A percentile compares a stretch with the other conserved stretches of the same genome.
These are phyloP conservation scores for Trichogramma pretiosum DNA, from an alignment of 1,140 invertebrate species.

Conservation along the genomic window DNA sequence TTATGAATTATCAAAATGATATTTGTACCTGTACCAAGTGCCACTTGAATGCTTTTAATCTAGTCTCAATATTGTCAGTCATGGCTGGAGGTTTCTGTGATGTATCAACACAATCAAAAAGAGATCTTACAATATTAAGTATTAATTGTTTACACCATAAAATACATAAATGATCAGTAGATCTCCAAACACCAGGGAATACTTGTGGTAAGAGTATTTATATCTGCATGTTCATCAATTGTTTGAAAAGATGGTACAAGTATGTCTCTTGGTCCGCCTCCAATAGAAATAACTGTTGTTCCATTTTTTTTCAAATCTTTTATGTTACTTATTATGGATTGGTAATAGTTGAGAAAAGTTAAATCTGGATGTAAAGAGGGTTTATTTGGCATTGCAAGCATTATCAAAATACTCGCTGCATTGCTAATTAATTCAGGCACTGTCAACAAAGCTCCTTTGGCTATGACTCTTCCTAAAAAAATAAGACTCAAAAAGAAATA, in stretches of 20 bases:
- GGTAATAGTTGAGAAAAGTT: slow-evolving; percentile 61
- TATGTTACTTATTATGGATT: slow-evolving; percentile 42
- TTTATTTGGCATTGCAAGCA: slow-evolving; percentile 73
- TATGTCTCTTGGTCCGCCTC: slow-evolving; percentile 70
- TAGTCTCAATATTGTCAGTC: slow-evolving; percentile 23
- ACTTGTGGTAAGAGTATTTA: slow-evolving; percentile 59
- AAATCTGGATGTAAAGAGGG: slow-evolving; percentile 65
- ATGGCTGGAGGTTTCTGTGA: slow-evolving; percentile 31
- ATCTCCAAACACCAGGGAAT: slow-evolving; percentile 78
- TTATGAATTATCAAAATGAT: slow-evolving; percentile 2
- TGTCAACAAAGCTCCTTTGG: slow-evolving; percentile 58
- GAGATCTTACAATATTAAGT: slow-evolving; percentile 63
- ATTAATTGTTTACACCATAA: slow-evolving; percentile 89
- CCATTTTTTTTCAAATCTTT: slow-evolving; percentile 30
- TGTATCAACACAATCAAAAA: slow-evolving; percentile 72
- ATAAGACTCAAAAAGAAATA: too few relatives aligned
- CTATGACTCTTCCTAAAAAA: slow-evolving; percentile 72
- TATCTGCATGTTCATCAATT: slow-evolving; percentile 32
- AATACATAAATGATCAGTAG: slow-evolving; percentile 79
- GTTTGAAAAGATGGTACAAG: slow-evolving; percentile 66
- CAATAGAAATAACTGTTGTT: slow-evolving; percentile 38
- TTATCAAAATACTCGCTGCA: slow-evolving; percentile 63
- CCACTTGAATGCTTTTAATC: slow-evolving; percentile 45
- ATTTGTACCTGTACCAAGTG: slow-evolving; percentile 47
- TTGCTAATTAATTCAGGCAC: slow-evolving; percentile 50